These are phyloP conservation scores for Cydia pomonella DNA, from an alignment of 1,140 invertebrate genomes.

Conservation along the genomic window DNA sequence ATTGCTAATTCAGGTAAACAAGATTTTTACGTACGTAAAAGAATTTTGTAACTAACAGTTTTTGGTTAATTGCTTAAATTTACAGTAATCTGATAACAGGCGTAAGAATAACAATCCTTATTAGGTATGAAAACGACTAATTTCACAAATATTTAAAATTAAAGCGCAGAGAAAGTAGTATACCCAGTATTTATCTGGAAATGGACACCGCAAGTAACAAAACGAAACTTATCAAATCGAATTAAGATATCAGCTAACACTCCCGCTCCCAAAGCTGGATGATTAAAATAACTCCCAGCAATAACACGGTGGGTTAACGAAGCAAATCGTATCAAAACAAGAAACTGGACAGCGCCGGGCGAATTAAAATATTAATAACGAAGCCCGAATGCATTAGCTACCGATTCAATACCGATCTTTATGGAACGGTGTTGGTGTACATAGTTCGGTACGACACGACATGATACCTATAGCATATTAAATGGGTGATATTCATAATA, in stretches of 20 bases:
- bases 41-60: slow-evolving; percentile 1
- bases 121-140: slow-evolving; percentile 7
- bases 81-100: slow-evolving; percentile 5
- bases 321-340: slow-evolving; percentile 30
- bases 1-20: too few species aligned
- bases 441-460: neutral
- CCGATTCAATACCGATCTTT: slow-evolving; percentile 31
- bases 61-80: slow-evolving; percentile 18
- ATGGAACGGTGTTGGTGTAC: neutral
- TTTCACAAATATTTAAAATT: slow-evolving; percentile 20
- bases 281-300: slow-evolving; percentile 24
- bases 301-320: slow-evolving; percentile 28
- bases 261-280: neutral
- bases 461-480: neutral
- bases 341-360: slow-evolving; percentile 8
- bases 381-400: slow-evolving; percentile 26
- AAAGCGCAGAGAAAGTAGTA: slow-evolving; percentile 3
- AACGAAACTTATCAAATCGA: slow-evolving; percentile 20
- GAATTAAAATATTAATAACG: slow-evolving; percentile 30
- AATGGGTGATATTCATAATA: neutral
- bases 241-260: slow-evolving; percentile 31
- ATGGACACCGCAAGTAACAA: neutral
- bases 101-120: neutral
- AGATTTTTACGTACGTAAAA: neutral
- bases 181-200: neutral